Conservation (phyloP, 2,113 vertebrate genomes). For the Dicerorhinus sumatrensis region DNA sequence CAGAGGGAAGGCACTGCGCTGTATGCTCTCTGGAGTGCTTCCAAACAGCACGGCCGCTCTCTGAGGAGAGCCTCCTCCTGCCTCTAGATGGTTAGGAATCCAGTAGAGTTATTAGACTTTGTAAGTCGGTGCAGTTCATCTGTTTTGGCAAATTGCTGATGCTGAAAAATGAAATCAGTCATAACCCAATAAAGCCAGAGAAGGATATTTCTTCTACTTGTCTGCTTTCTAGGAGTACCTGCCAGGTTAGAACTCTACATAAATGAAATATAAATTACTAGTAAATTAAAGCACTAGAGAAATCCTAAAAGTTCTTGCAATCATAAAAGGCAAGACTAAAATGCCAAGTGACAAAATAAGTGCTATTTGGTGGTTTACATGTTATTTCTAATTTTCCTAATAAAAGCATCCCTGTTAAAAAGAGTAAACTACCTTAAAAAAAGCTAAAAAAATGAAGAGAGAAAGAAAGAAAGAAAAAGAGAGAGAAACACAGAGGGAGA, state of each 20-base stretch:
- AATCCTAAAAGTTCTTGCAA: background rate
- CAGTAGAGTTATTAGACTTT: background rate
- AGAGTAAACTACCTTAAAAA: background rate
- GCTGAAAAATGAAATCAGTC: background rate
- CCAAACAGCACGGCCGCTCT: fast-evolving
- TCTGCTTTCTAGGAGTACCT: background rate
- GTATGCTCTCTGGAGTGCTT: fast-evolving
- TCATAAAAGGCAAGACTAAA: background rate
- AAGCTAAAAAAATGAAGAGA: too few relatives aligned
- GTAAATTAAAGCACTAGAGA: background rate
- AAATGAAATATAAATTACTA: background rate
- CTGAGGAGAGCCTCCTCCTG: fast-evolving
- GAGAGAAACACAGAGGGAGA: too few relatives aligned
- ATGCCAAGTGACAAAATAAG: background rate
- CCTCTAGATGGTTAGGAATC: too few relatives aligned
- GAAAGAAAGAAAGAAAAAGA: too few relatives aligned
- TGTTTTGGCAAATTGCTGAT: background rate
- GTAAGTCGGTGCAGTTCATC: too few relatives aligned
- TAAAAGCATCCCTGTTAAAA: background rate
- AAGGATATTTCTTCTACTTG: background rate
- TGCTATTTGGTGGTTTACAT: background rate
- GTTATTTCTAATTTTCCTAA: background rate
- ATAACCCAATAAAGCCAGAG: background rate
- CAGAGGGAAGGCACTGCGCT: fast-evolving
- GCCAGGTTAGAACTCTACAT: background rate